Conservation (phyloP, 2,113 vertebrate species). For the Mixornis gularis region DNA sequence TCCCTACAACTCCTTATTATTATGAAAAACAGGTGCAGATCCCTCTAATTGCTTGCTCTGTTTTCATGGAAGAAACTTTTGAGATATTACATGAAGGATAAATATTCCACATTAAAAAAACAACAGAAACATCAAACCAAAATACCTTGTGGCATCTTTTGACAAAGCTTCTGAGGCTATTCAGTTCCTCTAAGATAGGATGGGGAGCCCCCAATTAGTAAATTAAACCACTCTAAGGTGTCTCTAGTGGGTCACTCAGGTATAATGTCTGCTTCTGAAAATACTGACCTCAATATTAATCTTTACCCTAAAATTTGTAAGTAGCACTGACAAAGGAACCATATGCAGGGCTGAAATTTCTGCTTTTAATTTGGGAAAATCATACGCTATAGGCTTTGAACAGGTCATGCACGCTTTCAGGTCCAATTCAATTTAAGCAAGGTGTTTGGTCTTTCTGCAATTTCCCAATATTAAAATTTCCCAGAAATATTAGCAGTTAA, state of each 20-base stretch:
- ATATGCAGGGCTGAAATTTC: not conserved
- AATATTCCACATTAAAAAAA: not conserved
- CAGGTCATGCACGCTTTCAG: not conserved
- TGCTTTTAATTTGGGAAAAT: not conserved
- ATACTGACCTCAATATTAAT: not conserved
- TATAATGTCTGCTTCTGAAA: not conserved
- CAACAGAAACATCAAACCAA: not conserved
- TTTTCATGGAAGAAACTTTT: not conserved
- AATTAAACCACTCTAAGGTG: not conserved
- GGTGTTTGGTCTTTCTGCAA: not conserved
- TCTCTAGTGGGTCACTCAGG: not conserved
- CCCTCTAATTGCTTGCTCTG: not conserved
- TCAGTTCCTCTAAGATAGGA: not conserved
- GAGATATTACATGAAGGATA: not conserved
- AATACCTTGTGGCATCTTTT: not conserved
- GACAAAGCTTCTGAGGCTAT: not conserved
- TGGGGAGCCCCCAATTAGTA: not conserved
- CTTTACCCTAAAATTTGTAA: not conserved
- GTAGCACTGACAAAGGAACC: not conserved
- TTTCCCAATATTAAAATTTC: slow-evolving; percentile 30
- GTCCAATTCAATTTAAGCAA: not conserved
- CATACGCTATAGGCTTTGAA: not conserved
- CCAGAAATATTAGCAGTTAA: slow-evolving; percentile 10
- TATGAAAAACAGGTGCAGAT: not conserved
- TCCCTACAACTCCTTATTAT: not conserved